phyloP scores from a whole-genome alignment of 2,888 invertebrate species.

The Plebejus melissa region DNA sequence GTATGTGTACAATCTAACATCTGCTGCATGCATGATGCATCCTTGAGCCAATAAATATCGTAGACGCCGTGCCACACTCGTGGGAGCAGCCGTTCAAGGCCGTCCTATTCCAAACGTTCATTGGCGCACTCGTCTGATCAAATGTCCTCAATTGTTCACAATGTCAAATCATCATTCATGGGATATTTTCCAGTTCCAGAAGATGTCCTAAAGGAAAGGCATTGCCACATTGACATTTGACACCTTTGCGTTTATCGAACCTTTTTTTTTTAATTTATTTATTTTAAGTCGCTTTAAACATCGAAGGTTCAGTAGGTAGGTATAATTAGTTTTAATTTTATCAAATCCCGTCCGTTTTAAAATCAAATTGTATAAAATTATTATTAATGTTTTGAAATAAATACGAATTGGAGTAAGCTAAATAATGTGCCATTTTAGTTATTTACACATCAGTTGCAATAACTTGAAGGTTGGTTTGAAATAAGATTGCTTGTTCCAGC shows the following conservation, averaged over 20 bases:
- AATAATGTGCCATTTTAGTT: neutral
- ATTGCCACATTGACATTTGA: too few relatives aligned
- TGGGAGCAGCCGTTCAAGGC: conserved; percentile 19
- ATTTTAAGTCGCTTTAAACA: too few relatives aligned
- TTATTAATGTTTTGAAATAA: too few relatives aligned
- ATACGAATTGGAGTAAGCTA: neutral
- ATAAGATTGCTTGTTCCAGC: conserved; percentile 23
- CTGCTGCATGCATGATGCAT: conserved; percentile 10
- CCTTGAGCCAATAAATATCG: conserved; percentile 21
- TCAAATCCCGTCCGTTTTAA: too few relatives aligned
- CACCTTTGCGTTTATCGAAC: too few relatives aligned
- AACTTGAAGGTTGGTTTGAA: conserved; percentile 17
- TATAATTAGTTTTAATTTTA: too few relatives aligned
- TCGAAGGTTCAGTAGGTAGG: too few relatives aligned
- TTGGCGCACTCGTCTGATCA: conserved; percentile 6
- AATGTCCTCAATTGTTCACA: conserved; percentile 3
- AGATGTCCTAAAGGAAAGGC: neutral
- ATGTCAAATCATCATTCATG: neutral
- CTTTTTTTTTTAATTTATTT: too few relatives aligned
- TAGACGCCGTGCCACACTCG: neutral
- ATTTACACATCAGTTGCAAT: neutral
- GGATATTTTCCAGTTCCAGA: neutral
- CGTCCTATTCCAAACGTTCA: conserved; percentile 11
- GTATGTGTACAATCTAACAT: conserved; percentile 16
- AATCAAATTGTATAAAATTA: too few relatives aligned